Conservation (phyloP, 2,113 vertebrate genomes). For the Amazona vittata region DNA sequence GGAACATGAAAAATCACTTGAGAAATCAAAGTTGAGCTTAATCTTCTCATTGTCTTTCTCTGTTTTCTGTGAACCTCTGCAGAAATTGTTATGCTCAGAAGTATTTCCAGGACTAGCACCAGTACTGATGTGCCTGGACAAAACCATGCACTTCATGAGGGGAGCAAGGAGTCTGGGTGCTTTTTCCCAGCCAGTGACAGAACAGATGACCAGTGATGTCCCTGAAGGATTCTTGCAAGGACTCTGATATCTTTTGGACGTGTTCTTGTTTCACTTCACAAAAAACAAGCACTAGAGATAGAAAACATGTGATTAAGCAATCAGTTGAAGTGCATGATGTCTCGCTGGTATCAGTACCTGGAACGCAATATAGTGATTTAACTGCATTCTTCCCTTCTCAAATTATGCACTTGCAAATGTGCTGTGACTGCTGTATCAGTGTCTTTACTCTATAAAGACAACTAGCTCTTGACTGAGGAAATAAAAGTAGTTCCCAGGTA, state of each 20-base stretch:
- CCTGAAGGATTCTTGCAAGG: not conserved
- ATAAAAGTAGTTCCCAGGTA: not conserved
- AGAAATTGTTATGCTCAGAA: not conserved
- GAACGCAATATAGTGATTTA: not conserved
- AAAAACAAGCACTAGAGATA: not conserved
- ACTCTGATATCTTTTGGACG: not conserved
- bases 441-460: not conserved
- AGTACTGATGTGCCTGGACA: not conserved
- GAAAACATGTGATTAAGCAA: not conserved
- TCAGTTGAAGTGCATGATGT: not conserved
- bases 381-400: not conserved
- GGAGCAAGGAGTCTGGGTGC: not conserved
- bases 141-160: not conserved
- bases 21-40: not conserved
- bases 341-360: not conserved
- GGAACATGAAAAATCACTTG: not conserved
- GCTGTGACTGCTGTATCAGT: not conserved
- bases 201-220: fast-evolving
- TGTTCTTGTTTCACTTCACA: not conserved
- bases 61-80: not conserved
- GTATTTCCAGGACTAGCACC: not conserved
- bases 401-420: not conserved
- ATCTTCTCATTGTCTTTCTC: not conserved
- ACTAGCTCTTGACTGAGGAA: not conserved
- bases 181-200: not conserved